Evolutionary conservation across 2,888 invertebrate genomes (phyloP), one percentile per base, ranked within the genome.

Genomic region (Metopia argyrocephala): DNA sequence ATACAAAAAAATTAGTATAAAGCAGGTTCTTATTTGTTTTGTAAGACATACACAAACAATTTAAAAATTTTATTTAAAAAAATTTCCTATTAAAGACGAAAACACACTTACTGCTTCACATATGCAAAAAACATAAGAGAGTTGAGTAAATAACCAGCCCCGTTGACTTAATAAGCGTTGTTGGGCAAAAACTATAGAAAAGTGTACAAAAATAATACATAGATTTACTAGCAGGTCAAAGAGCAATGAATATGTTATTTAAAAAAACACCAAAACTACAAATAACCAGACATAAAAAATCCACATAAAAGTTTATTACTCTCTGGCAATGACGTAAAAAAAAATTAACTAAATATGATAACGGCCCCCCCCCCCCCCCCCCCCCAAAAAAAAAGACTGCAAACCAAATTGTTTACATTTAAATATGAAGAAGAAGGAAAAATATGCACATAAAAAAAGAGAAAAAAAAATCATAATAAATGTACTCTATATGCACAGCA

Each of bases 241-340:
- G 50, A 66, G 76, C 61, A 64, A 15, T 68, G 54, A 62, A 76
- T 66, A 61, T 52, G 45, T 65, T 62, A 70, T 69, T 76, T 70
- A 74, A 78, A 81, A 65, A 12, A 15, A 38, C 15, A 76, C 23
- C 65, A 54, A 79, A 73, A 76, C 46, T 73, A 28, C 65, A 61
- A 76, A 28, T 25, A 54, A 21, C 54, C 61, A 68, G 50, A 45
- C 79, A 68, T 69, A 74, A 18, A 52, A 61, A 28, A 45, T 23
- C 27, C 7, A 61, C 57, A 61, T 50, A n/a, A 4, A 20, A 23
- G 59, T 68, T 73, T 71, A 61, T 71, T 65, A 73, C 66, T 48
- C 54, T 61, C 20, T 7, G 25, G 27, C 28, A 56, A 25, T 27
- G n/a, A n/a, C 20, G 5, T 23, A 61, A 23, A 12, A 12, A 21